Percentiles rank a stretch among this genome's conserved stretches.
These are phyloP conservation scores for Aramus guarauna DNA, from an alignment of 2,113 vertebrate genomes.

Conservation along the genomic window DNA sequence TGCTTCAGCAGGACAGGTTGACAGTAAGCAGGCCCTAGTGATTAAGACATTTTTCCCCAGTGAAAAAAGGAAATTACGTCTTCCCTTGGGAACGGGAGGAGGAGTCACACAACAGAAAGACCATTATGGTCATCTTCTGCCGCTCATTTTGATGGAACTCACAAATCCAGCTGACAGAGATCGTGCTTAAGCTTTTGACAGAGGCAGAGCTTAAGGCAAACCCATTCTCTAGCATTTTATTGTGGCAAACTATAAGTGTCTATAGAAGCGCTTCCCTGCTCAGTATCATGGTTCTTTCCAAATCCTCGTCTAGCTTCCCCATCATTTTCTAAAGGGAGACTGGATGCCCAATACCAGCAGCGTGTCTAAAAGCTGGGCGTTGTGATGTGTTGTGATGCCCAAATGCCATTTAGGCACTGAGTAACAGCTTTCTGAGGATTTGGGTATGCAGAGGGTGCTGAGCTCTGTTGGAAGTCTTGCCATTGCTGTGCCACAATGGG, in stretches of 20 bases:
- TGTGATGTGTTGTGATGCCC: neutral
- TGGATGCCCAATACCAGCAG: neutral
- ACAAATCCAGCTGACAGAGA: neutral
- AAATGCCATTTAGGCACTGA: neutral
- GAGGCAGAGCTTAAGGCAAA: neutral
- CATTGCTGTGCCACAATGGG: neutral
- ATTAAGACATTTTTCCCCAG: slow-evolving; percentile 13
- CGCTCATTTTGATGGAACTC: neutral
- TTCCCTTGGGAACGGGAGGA: neutral
- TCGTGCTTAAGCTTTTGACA: neutral
- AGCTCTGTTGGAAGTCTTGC: neutral
- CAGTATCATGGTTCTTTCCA: neutral
- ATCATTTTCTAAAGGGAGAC: neutral
- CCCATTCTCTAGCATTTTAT: neutral
- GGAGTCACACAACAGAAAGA: neutral
- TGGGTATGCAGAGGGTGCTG: neutral
- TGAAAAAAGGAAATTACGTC: neutral
- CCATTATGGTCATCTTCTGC: neutral
- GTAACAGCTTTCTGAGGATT: neutral
- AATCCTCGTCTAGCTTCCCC: neutral
- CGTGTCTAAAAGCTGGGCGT: fast-evolving
- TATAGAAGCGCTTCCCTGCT: neutral
- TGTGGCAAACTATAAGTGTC: neutral
- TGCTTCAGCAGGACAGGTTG: neutral
- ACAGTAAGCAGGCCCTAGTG: neutral